These are phyloP conservation scores for Drosophila leontia DNA, from an alignment of 1,140 invertebrate genomes.

Conservation along the genomic window DNA sequence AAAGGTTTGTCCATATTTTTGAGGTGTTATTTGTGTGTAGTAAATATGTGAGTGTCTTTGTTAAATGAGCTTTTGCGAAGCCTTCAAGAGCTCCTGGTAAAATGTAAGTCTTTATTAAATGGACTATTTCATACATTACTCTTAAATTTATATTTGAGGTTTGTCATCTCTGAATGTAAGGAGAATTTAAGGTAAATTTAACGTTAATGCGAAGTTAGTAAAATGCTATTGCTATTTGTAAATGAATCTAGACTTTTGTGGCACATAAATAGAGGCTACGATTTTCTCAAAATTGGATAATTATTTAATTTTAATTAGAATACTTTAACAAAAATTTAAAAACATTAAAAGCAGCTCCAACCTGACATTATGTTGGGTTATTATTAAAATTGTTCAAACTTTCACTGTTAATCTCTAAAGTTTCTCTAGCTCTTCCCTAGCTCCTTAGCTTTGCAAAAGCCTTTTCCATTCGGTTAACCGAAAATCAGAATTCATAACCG, in stretches of 20 bases:
- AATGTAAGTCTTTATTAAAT: too few species aligned
- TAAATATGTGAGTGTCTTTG: slow-evolving; percentile 19
- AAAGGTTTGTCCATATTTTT: background rate
- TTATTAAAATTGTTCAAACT: too few species aligned
- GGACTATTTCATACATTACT: too few species aligned
- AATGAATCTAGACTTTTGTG: too few species aligned
- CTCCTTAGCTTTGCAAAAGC: slow-evolving; percentile 6
- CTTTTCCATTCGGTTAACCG: slow-evolving; percentile 18
- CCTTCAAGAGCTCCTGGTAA: background rate
- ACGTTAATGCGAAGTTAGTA: too few species aligned
- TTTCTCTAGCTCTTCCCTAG: background rate
- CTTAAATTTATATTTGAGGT: background rate
- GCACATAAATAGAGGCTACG: too few species aligned
- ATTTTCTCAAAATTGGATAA: too few species aligned
- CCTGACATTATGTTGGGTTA: too few species aligned
- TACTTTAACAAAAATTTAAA: background rate
- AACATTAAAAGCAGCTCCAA: background rate
- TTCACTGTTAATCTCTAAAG: too few species aligned
- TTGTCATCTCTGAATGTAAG: background rate
- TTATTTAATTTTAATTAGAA: too few species aligned
- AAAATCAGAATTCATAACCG: background rate
- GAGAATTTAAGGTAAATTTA: too few species aligned
- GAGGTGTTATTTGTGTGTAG: slow-evolving; percentile 16
- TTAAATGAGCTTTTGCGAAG: slow-evolving; percentile 6
- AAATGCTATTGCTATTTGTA: too few species aligned